A percentile compares a stretch with the other conserved stretches of the same genome.
Evolutionary conservation across 2,888 invertebrate genomes (phyloP).

Genomic region (Cacoxenus indagator): DNA sequence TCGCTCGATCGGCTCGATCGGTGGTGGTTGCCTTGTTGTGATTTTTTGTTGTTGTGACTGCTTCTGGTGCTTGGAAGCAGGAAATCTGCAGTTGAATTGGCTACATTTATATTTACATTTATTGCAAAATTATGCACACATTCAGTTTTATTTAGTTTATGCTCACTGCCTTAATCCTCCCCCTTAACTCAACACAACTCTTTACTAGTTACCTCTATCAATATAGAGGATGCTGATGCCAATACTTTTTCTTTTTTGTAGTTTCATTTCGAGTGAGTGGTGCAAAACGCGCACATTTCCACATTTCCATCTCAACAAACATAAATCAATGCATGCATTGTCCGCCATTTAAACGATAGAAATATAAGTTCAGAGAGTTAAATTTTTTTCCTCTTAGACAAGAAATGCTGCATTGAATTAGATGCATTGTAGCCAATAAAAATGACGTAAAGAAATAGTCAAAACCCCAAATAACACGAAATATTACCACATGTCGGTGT

Average conservation of each 20-base stretch:
- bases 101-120: slow-evolving; percentile 46
- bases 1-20: neutral
- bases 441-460: slow-evolving; percentile 38
- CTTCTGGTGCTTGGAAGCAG: slow-evolving; percentile 33
- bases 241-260: neutral
- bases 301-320: neutral
- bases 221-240: neutral
- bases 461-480: slow-evolving; percentile 49
- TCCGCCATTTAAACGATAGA: neutral
- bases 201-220: neutral
- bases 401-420: neutral
- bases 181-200: neutral
- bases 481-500: slow-evolving; percentile 26
- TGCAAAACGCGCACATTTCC: neutral
- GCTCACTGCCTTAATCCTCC: neutral
- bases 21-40: no score
- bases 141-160: slow-evolving; percentile 27
- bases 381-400: no score
- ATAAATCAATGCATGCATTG: slow-evolving; percentile 15
- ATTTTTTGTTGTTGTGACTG: neutral
- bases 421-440: neutral
- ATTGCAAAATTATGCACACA: slow-evolving; percentile 48
- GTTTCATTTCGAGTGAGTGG: neutral
- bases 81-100: slow-evolving; percentile 57
- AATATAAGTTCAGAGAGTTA: slow-evolving; percentile 1